A percentile compares a stretch with the other conserved stretches of the same genome.
phyloP scores from a whole-genome alignment of 2,888 invertebrate genomes.

The Eugnorisma glareosa region DNA sequence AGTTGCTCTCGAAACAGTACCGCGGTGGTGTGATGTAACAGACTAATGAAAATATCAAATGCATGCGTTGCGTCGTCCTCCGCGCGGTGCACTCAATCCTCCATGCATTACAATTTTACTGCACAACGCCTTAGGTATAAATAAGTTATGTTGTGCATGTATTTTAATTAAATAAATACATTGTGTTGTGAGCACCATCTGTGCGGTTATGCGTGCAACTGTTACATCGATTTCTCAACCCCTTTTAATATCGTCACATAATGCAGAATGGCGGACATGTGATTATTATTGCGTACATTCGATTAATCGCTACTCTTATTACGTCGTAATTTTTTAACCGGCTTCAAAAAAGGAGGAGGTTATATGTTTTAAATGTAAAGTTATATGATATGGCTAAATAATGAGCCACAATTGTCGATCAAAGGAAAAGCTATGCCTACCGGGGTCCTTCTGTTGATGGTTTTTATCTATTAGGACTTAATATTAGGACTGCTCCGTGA shows the following conservation, averaged over 20 bases:
- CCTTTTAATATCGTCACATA: slow-evolving; percentile 74
- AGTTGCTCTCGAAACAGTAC: slow-evolving; percentile 67
- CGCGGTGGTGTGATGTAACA: slow-evolving; percentile 65
- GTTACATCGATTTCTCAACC: slow-evolving; percentile 79
- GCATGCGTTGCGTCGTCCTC: slow-evolving; percentile 51
- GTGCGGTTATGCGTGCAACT: slow-evolving; percentile 73
- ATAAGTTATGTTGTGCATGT: slow-evolving; percentile 1
- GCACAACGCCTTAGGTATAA: slow-evolving; percentile 2
- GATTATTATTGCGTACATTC: slow-evolving; percentile 28
- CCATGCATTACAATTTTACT: slow-evolving; percentile 30
- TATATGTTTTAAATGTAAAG: too few relatives aligned
- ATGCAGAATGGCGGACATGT: slow-evolving; percentile 56
- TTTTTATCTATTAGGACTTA: background rate
- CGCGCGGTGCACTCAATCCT: slow-evolving; percentile 64
- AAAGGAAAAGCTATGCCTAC: background rate
- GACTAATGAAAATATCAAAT: slow-evolving; percentile 72
- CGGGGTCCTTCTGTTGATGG: background rate
- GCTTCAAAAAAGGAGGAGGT: too few relatives aligned
- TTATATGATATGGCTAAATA: too few relatives aligned
- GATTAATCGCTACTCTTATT: slow-evolving; percentile 18
- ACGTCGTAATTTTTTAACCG: too few relatives aligned
- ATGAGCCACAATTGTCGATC: background rate
- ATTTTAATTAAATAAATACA: slow-evolving; percentile 48
- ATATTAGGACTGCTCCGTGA: background rate
- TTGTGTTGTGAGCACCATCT: slow-evolving; percentile 79